Percentiles rank a stretch among this genome's conserved stretches.
These are phyloP conservation scores for Ectemnius lituratus DNA, from an alignment of 2,888 invertebrate species.

Conservation along the genomic window DNA sequence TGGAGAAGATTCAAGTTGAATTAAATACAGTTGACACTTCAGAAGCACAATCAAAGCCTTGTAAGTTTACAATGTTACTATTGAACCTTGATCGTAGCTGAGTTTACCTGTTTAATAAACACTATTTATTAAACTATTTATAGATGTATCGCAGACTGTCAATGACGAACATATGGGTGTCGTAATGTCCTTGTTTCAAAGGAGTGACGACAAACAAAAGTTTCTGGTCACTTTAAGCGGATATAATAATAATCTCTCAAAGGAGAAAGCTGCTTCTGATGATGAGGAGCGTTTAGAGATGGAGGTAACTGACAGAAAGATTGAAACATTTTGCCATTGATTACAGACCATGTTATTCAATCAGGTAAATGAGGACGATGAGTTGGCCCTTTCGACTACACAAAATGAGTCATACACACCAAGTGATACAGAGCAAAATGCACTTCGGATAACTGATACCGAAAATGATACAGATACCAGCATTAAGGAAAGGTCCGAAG, in stretches of 20 bases:
- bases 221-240: conserved; percentile 76
- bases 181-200: conserved; percentile 75
- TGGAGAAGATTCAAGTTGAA: conserved; percentile 75
- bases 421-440: conserved; percentile 59
- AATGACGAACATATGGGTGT: conserved; percentile 73
- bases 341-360: conserved; percentile 11
- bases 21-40: conserved; percentile 59
- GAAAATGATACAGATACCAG: conserved; percentile 67
- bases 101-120: too few species aligned
- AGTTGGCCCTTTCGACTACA: conserved; percentile 62
- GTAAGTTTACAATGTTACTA: conserved; percentile 61
- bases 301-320: conserved; percentile 63
- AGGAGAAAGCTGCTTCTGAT: conserved; percentile 66
- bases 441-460: conserved; percentile 68
- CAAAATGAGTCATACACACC: conserved; percentile 59
- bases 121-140: not conserved
- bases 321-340: not conserved
- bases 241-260: conserved; percentile 71
- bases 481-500: conserved; percentile 61
- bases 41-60: conserved; percentile 62
- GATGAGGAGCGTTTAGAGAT: conserved; percentile 71
- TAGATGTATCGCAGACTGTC: conserved; percentile 65
- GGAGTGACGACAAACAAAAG: conserved; percentile 73
- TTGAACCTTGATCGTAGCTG: not conserved
- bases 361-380: conserved; percentile 72